Evolutionary conservation across 1,140 invertebrate genomes (phyloP).

Genomic region (Potamilus streckersoni): DNA sequence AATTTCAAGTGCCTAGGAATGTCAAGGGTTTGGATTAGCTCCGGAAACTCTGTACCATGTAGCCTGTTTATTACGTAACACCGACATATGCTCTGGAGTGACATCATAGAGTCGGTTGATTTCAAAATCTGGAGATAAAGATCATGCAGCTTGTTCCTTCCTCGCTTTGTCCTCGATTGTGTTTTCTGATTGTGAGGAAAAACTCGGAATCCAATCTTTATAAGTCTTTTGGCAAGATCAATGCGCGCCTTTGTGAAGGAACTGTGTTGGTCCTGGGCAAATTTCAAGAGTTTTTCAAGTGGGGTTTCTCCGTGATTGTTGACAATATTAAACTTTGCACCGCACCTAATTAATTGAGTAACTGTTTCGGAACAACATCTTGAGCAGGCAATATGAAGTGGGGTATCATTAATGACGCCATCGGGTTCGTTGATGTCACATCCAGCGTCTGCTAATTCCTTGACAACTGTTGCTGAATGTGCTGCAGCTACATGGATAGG

Average conservation of each 20-base stretch:
- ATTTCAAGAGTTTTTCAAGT: constrained; percentile 45
- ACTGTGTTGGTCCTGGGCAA: constrained; percentile 40
- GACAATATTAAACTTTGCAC: constrained; percentile 38
- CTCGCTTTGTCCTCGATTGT: not conserved
- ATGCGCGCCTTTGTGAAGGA: constrained; percentile 27
- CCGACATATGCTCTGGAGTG: constrained; percentile 33
- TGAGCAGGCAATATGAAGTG: constrained; percentile 45
- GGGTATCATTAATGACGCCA: constrained; percentile 38
- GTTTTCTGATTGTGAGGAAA: not conserved
- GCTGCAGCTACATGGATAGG: constrained; percentile 41
- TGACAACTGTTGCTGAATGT: constrained; percentile 26
- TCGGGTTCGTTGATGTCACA: constrained; percentile 46
- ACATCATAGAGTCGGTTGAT: constrained; percentile 5
- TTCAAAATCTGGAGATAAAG: constrained; percentile 19
- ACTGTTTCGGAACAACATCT: constrained; percentile 34
- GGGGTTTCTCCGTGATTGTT: constrained; percentile 47
- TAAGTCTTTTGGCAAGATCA: constrained; percentile 35
- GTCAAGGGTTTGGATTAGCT: constrained; percentile 17
- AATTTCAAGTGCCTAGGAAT: constrained; percentile 32
- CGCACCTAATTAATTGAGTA: constrained; percentile 33
- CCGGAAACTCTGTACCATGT: not conserved
- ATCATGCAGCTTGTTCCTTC: constrained; percentile 34
- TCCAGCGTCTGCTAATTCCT: constrained; percentile 29
- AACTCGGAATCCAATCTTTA: constrained; percentile 41
- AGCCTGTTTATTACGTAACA: constrained; percentile 18